Conservation (phyloP, 2,113 vertebrate species). For the Salvelinus namaycush region DNA sequence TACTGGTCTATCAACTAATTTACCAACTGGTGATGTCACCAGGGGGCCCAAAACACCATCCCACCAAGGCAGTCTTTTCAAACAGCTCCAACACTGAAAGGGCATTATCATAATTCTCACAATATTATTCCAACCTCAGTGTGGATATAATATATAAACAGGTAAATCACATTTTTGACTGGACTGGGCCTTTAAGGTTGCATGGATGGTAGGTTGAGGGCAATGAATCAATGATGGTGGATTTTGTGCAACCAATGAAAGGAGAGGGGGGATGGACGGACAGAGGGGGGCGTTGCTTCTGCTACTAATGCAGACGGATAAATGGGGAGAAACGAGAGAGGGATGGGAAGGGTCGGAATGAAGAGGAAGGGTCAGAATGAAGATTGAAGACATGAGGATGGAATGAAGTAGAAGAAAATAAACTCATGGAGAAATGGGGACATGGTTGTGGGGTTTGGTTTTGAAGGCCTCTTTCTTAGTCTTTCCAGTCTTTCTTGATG, state of each 20-base stretch:
- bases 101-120: too few species aligned
- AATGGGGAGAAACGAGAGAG: not conserved
- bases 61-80: too few species aligned
- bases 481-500: constrained; percentile 95
- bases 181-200: not conserved
- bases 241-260: constrained; percentile 19
- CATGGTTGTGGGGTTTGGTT: not conserved
- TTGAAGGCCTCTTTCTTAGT: constrained; percentile 72
- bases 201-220: constrained; percentile 2
- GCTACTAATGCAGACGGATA: constrained; percentile 21
- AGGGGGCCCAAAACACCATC: too few species aligned
- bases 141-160: too few species aligned
- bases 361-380: constrained; percentile 18
- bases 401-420: constrained; percentile 35
- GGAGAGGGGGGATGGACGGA: constrained; percentile 20
- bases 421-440: constrained; percentile 50
- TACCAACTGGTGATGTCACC: too few species aligned
- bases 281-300: constrained; percentile 16
- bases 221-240: not conserved
- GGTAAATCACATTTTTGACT: too few species aligned
- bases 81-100: too few species aligned
- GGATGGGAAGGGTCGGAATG: not conserved
- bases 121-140: too few species aligned
- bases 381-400: constrained; percentile 57
- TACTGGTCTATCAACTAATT: too few species aligned